Conservation (phyloP, 2,888 invertebrate genomes). For the Chloroclysta siterata region DNA sequence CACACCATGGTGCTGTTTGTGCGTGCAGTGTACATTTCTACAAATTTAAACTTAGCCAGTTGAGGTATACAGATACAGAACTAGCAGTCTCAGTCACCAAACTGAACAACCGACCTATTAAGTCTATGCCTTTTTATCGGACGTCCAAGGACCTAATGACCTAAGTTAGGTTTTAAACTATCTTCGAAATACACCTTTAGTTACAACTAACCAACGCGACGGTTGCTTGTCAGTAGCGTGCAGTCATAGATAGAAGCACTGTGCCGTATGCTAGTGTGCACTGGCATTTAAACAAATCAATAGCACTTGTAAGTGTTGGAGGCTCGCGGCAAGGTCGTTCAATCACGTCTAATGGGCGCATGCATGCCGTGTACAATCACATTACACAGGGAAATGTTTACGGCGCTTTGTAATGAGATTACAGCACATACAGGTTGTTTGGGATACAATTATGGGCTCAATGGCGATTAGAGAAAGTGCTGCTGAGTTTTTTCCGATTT, state of each 20-base stretch:
- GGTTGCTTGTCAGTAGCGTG: no score
- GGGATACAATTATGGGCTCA: slow-evolving; percentile 1
- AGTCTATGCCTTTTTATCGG: no score
- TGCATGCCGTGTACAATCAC: slow-evolving; percentile 18
- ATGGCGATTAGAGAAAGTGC: slow-evolving; percentile 1
- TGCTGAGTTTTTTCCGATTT: neutral
- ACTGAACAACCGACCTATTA: no score
- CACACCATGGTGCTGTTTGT: no score
- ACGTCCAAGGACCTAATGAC: no score
- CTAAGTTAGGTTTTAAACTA: no score
- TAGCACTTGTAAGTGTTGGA: slow-evolving; percentile 35
- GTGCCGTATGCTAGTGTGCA: slow-evolving; percentile 4
- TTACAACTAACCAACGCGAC: no score
- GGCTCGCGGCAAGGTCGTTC: slow-evolving; percentile 29
- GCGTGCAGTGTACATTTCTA: no score
- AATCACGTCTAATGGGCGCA: slow-evolving; percentile 23
- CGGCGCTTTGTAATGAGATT: slow-evolving; percentile 12
- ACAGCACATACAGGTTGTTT: slow-evolving; percentile 10
- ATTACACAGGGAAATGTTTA: slow-evolving; percentile 22
- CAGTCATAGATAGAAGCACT: neutral
- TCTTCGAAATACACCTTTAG: no score
- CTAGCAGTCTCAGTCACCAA: no score
- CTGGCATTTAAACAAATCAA: slow-evolving; percentile 20
- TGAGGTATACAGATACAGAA: no score
- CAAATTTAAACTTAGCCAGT: no score